These are phyloP conservation scores for Leptinotarsa lineolata DNA, from an alignment of 1,140 invertebrate genomes.

Conservation along the genomic window DNA sequence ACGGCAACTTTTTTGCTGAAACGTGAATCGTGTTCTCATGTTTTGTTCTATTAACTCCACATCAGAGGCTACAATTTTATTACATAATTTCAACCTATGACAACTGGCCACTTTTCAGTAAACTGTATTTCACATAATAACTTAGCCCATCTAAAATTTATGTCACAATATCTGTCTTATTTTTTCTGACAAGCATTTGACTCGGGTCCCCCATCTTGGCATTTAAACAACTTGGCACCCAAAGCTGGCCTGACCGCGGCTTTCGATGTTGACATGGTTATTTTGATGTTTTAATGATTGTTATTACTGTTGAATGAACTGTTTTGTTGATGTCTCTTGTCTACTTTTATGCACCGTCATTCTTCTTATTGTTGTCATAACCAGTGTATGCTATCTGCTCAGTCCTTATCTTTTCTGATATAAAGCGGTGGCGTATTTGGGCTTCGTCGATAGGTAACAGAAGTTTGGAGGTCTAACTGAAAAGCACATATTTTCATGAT, in stretches of 20 bases:
- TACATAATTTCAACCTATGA: too few relatives aligned
- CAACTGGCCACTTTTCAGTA: too few relatives aligned
- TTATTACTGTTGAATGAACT: conserved; percentile 17
- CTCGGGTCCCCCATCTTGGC: not conserved
- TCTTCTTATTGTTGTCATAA: conserved; percentile 5
- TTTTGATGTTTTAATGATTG: conserved; percentile 15
- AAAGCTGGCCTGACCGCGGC: conserved; percentile 18
- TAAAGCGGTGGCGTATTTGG: not conserved
- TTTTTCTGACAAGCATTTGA: conserved; percentile 3
- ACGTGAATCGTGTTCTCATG: too few relatives aligned
- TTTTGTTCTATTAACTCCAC: too few relatives aligned
- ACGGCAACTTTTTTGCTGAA: too few relatives aligned
- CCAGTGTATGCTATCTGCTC: conserved; percentile 12
- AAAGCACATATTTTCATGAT: not conserved
- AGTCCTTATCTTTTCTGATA: conserved; percentile 3
- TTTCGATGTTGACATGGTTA: conserved; percentile 20
- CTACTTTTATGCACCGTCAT: conserved; percentile 18
- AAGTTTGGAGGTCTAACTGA: not conserved
- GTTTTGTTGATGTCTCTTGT: conserved; percentile 18
- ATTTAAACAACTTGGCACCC: not conserved
- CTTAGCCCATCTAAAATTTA: too few relatives aligned
- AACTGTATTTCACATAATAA: too few relatives aligned
- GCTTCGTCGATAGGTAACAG: not conserved
- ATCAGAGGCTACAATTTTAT: too few relatives aligned
- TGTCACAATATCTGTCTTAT: too few relatives aligned